A percentile compares a stretch with the other conserved stretches of the same genome.
These are phyloP conservation scores for Teleopsis dalmanni DNA, from an alignment of 1,140 invertebrate species.

Conservation along the genomic window DNA sequence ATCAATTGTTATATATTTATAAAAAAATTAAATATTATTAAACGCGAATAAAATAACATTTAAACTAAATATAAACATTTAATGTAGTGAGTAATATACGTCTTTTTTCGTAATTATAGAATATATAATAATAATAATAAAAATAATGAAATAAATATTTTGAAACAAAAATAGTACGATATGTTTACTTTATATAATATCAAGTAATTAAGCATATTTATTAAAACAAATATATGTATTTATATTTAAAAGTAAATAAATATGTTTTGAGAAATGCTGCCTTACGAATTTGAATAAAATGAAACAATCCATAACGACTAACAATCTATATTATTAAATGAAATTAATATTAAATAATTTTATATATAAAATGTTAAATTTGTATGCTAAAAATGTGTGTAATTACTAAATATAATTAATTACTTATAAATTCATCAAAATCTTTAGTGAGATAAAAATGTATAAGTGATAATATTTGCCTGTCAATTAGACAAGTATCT, in stretches of 20 bases:
- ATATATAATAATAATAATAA: background rate
- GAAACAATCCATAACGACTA: background rate
- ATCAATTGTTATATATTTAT: too few species aligned
- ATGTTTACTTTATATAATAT: background rate
- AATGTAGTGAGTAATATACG: too few species aligned
- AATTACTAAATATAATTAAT: background rate
- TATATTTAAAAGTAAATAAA: background rate
- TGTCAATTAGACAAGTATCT: background rate
- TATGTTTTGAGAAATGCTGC: too few species aligned
- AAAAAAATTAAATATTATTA: too few species aligned
- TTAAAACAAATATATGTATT: background rate
- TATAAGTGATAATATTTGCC: background rate
- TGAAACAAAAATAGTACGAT: background rate
- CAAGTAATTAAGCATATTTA: background rate
- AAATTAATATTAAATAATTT: background rate
- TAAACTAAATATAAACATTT: too few species aligned
- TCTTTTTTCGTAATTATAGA: too few species aligned
- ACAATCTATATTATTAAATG: background rate
- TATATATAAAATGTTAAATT: background rate
- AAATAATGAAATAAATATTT: conserved; percentile 1
- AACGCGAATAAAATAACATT: too few species aligned
- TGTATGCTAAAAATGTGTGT: background rate
- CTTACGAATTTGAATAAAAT: background rate
- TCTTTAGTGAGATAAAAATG: background rate
- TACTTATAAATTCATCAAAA: background rate